phyloP scores from a whole-genome alignment of 2,797 vertebrate species.

The Salmo trutta region DNA sequence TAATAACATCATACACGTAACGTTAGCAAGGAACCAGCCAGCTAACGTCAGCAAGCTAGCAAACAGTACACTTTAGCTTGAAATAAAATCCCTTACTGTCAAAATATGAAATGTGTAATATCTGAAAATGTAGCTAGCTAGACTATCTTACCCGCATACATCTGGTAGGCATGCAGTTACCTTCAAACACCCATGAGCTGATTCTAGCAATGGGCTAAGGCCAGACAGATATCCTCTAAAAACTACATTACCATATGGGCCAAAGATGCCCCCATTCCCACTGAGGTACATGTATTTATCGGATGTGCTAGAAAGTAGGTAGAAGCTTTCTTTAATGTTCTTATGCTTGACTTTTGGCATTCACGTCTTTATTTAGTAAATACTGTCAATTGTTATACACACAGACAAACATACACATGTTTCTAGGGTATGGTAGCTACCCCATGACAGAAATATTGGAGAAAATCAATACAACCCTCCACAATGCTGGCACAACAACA shows the following conservation, averaged over 20 bases:
- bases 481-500: conserved; percentile 57
- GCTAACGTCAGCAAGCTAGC: no score
- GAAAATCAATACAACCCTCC: conserved; percentile 68
- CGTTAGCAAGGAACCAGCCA: no score
- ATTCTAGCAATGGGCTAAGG: conserved; percentile 46
- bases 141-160: no score
- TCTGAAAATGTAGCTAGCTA: no score
- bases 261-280: conserved; percentile 37
- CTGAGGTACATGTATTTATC: conserved; percentile 20
- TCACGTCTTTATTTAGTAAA: conserved; percentile 35
- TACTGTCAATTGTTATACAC: conserved; percentile 37
- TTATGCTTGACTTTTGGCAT: conserved; percentile 35
- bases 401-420: background rate
- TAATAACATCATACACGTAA: no score
- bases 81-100: no score
- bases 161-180: conserved; percentile 21
- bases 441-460: conserved; percentile 61
- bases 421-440: conserved; percentile 42
- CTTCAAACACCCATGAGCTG: conserved; percentile 47
- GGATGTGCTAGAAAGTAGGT: conserved; percentile 36
- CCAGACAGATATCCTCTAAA: conserved; percentile 39
- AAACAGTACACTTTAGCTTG: no score
- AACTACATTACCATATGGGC: conserved; percentile 37
- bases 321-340: conserved; percentile 27
- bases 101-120: no score